Evolutionary conservation across 2,797 vertebrate species (phyloP), one percentile per base, ranked within the genome.

Genomic region (Nothura maculosa): DNA sequence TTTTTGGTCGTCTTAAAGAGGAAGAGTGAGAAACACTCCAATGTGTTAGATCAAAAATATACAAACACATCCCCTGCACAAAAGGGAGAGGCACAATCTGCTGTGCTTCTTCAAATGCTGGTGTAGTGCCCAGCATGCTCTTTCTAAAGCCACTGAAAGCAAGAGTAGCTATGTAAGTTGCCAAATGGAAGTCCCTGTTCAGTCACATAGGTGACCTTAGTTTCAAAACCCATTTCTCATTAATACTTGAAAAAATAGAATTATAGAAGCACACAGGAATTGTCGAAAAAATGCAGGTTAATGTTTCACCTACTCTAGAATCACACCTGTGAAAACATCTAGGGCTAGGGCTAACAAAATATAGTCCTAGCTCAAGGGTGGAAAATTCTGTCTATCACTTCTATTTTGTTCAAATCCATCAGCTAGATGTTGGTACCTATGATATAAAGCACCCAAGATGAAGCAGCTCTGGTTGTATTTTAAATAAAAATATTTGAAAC

Each of bases 191-290:
- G 9, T 2, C 12, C 60, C 28, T 55, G 5, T 16, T 86, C 42
- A 66, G 21, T 58, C 58, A 80, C 45, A 64, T 4, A 45, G 16
- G 25, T 66, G 61, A 82, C 19, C 16, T 80, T 48, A 36, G 14
- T 30, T 93, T 86, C 64, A 64, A 89, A 90, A 85, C 64, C 45
- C 63, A n/a, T 58, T 85, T 87, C 81, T 72, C 45, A 63, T 72
- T 76, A 85, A 22, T 69, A 30, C 12, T 19, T 11, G 10, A 34
- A 85, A 40, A 32, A 68, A 70, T 52, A 52, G 48, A 40, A 52
- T 70, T 20, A 52, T 40, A 54, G 48, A 36, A 38, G 54, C 19
- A 40, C 7, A 40, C 7, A 40, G 34, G 36, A 52, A 52, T 12
- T 36, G 25, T 25, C 34, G 38, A 27, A 52, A 50, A 60, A 24